Evolutionary conservation across 2,888 invertebrate species (phyloP).

Genomic region (Temnothorax rugatulus): DNA sequence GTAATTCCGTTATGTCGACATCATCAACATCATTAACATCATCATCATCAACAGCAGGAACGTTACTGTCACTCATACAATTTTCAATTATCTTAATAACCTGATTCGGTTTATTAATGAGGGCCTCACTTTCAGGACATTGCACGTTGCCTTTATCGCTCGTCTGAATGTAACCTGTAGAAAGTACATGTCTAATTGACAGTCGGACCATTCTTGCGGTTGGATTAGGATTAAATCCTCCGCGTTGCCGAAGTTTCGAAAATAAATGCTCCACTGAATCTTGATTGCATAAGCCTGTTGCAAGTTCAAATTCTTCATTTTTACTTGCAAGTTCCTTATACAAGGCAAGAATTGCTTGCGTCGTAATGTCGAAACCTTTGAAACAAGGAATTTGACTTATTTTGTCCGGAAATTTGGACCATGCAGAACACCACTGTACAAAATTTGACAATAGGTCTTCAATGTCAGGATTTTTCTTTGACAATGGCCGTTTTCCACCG

Average conservation of each 20-base stretch:
- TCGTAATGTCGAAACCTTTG: not conserved
- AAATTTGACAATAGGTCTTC: not conserved
- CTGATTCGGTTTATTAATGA: not conserved
- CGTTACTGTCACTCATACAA: not conserved
- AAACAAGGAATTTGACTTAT: not conserved
- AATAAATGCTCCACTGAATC: constrained; percentile 1
- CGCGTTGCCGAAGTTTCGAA: not conserved
- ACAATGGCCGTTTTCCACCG: not conserved
- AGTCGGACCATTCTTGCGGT: constrained; percentile 1
- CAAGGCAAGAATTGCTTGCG: not conserved
- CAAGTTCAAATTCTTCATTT: not conserved
- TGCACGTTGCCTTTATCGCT: constrained; percentile 1
- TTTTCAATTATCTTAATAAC: not conserved
- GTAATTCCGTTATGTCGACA: not conserved
- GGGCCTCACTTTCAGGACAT: constrained; percentile 3
- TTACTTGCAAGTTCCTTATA: not conserved
- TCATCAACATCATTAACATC: not conserved
- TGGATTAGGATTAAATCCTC: not conserved
- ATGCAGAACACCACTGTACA: not conserved
- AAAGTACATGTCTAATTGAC: not conserved
- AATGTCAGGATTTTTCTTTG: not conserved
- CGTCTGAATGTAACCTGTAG: not conserved
- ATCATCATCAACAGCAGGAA: not conserved
- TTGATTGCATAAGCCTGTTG: not conserved
- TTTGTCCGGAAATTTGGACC: not conserved